Percentiles rank a stretch among this genome's conserved stretches.
These are phyloP conservation scores for Peromyscus attwateri DNA, from an alignment of 2,797 vertebrate genomes.

Conservation along the genomic window DNA sequence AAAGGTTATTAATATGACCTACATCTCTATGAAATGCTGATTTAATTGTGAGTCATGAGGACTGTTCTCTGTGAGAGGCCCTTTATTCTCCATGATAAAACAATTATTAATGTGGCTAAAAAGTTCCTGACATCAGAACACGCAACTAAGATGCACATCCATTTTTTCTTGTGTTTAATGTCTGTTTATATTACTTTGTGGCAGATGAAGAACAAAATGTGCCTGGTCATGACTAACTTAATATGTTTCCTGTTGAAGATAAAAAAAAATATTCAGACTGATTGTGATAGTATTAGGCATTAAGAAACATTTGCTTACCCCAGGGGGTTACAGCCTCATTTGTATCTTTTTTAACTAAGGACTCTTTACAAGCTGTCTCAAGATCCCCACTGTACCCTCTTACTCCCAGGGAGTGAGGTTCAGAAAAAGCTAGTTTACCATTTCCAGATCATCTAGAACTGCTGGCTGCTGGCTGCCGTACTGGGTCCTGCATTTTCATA, in stretches of 20 bases:
- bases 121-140: neutral
- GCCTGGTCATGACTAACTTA: neutral
- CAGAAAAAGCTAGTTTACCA: neutral
- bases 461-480: neutral
- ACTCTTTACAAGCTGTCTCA: neutral
- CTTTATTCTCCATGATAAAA: slow-evolving; percentile 9
- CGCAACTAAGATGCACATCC: neutral
- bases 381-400: neutral
- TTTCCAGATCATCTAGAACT: neutral
- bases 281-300: slow-evolving; percentile 21
- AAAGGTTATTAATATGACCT: slow-evolving; percentile 51
- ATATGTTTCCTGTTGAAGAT: slow-evolving; percentile 55
- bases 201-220: slow-evolving; percentile 59
- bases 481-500: neutral
- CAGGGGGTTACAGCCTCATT: neutral
- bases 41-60: slow-evolving; percentile 53
- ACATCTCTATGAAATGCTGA: slow-evolving; percentile 43
- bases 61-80: neutral
- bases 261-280: neutral
- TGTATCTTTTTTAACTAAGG: slow-evolving; percentile 31
- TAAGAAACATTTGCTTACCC: neutral
- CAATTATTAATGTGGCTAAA: neutral
- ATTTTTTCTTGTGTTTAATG: neutral
- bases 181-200: slow-evolving; percentile 70
- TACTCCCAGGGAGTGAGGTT: neutral